Conservation (phyloP, 2,888 invertebrate species). For the Drosophila vallismaia region DNA sequence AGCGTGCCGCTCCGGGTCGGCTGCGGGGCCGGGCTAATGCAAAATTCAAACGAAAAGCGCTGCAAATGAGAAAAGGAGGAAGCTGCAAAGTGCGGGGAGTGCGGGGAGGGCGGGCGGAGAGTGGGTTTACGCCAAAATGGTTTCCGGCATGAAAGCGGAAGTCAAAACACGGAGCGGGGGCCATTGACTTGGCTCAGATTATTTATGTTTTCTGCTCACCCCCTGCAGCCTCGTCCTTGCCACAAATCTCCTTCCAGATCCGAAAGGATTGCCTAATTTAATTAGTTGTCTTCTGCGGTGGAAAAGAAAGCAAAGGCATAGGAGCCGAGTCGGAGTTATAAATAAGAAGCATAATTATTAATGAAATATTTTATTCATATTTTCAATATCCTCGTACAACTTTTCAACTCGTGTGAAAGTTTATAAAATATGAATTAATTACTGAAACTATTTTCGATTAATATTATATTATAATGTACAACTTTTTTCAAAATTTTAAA, state of each 20-base stretch:
- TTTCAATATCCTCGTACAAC: background rate
- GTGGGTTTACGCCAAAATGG: constrained; percentile 75
- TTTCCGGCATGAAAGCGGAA: constrained; percentile 77
- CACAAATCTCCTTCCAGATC: constrained; percentile 45
- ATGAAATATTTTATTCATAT: background rate
- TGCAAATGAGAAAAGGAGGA: constrained; percentile 67
- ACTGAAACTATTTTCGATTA: too few relatives aligned
- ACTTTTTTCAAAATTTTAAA: too few relatives aligned
- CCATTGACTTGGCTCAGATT: constrained; percentile 52
- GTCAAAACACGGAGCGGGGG: constrained; percentile 49
- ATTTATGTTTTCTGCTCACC: constrained; percentile 67
- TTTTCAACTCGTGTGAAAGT: too few relatives aligned
- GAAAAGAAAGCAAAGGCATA: background rate
- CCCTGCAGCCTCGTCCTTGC: constrained; percentile 11
- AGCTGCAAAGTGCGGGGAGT: constrained; percentile 4
- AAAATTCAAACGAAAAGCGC: constrained; percentile 73
- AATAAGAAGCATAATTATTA: background rate
- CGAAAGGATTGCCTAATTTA: constrained; percentile 74
- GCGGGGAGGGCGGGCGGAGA: constrained; percentile 20
- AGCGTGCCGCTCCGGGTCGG: constrained; percentile 36
- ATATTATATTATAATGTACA: too few relatives aligned
- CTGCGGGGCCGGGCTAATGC: constrained; percentile 62
- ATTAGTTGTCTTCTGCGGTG: constrained; percentile 63
- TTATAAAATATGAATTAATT: too few relatives aligned
- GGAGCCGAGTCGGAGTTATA: background rate